Conservation (phyloP, 2,888 invertebrate genomes). For the Melolontha melolontha region DNA sequence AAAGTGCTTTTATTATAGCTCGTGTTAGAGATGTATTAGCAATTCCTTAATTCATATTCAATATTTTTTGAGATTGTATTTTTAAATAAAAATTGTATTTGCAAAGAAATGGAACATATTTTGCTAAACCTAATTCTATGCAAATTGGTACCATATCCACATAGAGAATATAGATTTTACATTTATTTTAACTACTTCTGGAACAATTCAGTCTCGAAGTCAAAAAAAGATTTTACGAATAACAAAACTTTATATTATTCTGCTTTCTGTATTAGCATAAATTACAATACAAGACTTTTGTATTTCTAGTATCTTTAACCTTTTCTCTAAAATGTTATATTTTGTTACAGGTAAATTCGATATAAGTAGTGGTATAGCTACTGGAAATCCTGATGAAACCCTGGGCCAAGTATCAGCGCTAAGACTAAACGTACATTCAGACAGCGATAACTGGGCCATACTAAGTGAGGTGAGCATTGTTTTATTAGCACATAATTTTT, state of each 20-base stretch:
- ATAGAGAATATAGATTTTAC: no score
- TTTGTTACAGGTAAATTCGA: conserved; percentile 76
- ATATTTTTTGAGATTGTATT: no score
- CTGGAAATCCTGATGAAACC: conserved; percentile 74
- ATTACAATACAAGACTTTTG: not conserved
- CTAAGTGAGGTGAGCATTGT: conserved; percentile 82
- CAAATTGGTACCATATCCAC: no score
- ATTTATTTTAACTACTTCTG: conserved; percentile 1
- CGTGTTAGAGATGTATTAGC: no score
- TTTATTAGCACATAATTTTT: no score
- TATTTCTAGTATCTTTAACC: conserved; percentile 3
- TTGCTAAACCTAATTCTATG: no score
- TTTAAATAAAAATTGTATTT: no score
- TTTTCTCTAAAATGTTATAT: not conserved
- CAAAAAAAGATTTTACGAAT: not conserved
- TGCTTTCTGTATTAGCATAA: not conserved
- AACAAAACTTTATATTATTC: conserved; percentile 3
- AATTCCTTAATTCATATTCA: no score
- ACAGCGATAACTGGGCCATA: conserved; percentile 90
- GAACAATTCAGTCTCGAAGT: not conserved
- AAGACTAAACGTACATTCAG: conserved; percentile 81
- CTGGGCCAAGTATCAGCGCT: conserved; percentile 78
- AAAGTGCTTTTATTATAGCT: no score
- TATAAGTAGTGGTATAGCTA: conserved; percentile 83
- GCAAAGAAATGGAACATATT: no score